Evolutionary conservation across 2,113 vertebrate genomes (phyloP), one percentile per base, ranked within the genome.

Genomic region (Accipiter cooperii): DNA sequence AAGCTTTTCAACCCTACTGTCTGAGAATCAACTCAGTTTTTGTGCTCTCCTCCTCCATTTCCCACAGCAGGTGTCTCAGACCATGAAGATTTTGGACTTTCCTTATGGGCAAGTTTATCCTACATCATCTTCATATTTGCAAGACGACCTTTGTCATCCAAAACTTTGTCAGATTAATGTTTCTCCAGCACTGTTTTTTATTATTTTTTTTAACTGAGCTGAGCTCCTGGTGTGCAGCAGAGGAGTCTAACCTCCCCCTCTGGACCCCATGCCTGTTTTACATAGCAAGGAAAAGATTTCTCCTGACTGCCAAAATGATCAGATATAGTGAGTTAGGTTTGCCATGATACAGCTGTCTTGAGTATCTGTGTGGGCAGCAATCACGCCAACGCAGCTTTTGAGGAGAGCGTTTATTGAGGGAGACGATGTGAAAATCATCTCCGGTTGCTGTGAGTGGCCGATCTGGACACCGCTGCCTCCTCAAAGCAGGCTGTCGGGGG

Each of bases 391-490:
- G 6, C 24, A 47, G 42, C 26, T 81, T 42, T 17, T 54, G 58
- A 38, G 52, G 18, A 16, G 13, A 70, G 46, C 20, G 2, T 49
- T 49, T 47, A 3, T 14, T 38, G 63, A 71, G 52, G 57, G 38
- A 38, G 52, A 6, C 0, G 9, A 25, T 3, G 6, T 57, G 71
- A n/a, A 42, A 84, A 38, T n/a, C 8, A 1, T 17, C 22, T n/a
- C 28, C 4, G 6, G 26, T 33, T 57, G 76, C 33, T 40, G 17
- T 5, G 28, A 26, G 49, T 0, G 1, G 24, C 17, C 0, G 20
- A 36, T 76, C 17, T 0, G 1, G 34, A 31, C 34, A 5, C 8
- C 0, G 0, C n/a, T 51, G 44, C 21, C 11, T 54, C 24, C 77
- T 38, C 33, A 25, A 4, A 44, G 22, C 26, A 2, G 6, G 26